Evolutionary conservation across 2,113 vertebrate genomes (phyloP), one percentile per base, ranked within the genome.

Genomic region (Hippocampus guttulatus): DNA sequence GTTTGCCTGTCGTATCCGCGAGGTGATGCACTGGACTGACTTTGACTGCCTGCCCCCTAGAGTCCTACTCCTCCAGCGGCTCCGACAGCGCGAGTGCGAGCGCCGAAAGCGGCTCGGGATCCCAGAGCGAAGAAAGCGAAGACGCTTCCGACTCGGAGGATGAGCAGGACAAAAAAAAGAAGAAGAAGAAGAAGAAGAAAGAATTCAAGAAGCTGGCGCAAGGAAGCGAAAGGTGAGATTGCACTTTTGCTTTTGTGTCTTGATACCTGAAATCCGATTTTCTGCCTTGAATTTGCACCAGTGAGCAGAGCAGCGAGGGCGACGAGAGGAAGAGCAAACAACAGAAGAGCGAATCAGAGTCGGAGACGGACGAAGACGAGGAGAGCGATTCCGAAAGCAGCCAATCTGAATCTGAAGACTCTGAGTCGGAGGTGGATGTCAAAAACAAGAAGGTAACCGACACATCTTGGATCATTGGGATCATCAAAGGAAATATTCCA

Each of bases 351-450:
- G 84, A 1, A 0, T 88, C 84, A 0, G 94, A 94, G 11, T 95
- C 94, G 0, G 95, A 94, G 0, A 94, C 91, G 0, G 94, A 95
- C 0, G 93, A 94, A 0, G 93, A 95, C 0, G 93, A 94, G 27
- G 94, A 89, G 52, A 96, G 94, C 0, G 91, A 91, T 27, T 94
- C 96, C 0, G 95, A 96, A 67, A 95, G 93, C 86, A 95, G 95
- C 85, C 93, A 93, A 0, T 97, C 95, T 0, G 94, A 95, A 61
- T 92, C 91, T 0, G 93, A 94, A 0, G 94, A 94, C 0, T 95
- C 94, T 0, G 94, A 96, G 67, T 91, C 92, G 0, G 94, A 94
- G 27, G 76, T 67, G 0, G 93, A 93, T 2, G 75, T 89, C 68
- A 95, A 93, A 84, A 92, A 61, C 75, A 94, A 88, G 80, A 95